Evolutionary conservation across 2,888 invertebrate species (phyloP).

Genomic region (Dynastes tityus): DNA sequence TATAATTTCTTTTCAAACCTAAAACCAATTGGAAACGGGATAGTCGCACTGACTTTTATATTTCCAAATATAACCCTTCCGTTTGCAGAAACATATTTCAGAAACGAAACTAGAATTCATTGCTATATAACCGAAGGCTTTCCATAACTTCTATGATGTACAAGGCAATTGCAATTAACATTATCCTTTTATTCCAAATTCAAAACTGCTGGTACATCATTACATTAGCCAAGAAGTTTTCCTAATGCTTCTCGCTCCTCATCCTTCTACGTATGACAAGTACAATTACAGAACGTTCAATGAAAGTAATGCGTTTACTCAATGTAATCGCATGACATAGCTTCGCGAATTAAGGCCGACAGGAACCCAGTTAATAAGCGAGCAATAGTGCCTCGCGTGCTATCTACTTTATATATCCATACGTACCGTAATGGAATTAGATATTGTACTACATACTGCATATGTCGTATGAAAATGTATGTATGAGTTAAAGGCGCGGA

Average conservation of each 20-base stretch:
- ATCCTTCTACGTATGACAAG: not conserved
- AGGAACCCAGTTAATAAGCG: not conserved
- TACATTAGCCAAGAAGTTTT: not conserved
- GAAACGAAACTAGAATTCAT: not conserved
- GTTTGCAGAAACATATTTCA: not conserved
- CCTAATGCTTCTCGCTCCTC: not conserved
- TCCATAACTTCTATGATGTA: not conserved
- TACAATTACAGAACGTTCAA: not conserved
- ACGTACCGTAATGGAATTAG: not conserved
- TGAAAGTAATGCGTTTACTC: not conserved
- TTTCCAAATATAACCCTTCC: no score
- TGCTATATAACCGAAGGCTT: not conserved
- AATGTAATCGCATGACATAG: not conserved
- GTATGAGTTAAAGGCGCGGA: not conserved
- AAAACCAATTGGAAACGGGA: no score
- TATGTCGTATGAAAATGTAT: slow-evolving; percentile 1
- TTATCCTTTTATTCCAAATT: no score
- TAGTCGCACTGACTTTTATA: no score
- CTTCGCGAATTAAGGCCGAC: not conserved
- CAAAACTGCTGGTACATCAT: not conserved
- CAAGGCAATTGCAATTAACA: no score
- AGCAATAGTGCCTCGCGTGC: not conserved
- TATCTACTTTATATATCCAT: not conserved
- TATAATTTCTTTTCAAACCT: no score
- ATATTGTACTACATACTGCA: slow-evolving; percentile 1